Evolutionary conservation across 2,888 invertebrate species (phyloP).

Genomic region (Parnassius orleans): DNA sequence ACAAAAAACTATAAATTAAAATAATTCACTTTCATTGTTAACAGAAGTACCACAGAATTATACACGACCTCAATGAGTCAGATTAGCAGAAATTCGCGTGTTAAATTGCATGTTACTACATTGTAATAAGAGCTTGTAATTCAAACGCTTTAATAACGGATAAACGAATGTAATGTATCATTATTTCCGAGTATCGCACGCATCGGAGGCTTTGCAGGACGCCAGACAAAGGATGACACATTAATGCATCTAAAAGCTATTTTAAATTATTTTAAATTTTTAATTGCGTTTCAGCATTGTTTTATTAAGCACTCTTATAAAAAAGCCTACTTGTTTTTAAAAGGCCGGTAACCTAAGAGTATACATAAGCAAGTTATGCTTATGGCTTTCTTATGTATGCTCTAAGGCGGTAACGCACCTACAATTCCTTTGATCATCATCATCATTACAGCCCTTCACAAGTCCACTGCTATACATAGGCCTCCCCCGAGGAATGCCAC

Average conservation of each 20-base stretch:
- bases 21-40: constrained; percentile 23
- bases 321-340: too few species aligned
- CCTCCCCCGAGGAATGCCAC: too few species aligned
- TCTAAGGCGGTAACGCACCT: too few species aligned
- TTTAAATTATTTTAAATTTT: constrained; percentile 33
- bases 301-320: too few species aligned
- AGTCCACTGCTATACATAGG: too few species aligned
- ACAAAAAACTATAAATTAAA: constrained; percentile 6
- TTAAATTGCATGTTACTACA: constrained; percentile 27
- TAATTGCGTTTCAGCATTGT: constrained; percentile 10
- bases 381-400: too few species aligned
- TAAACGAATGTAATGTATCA: constrained; percentile 18
- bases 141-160: constrained; percentile 8
- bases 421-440: too few species aligned
- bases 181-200: constrained; percentile 38
- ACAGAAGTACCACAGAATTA: constrained; percentile 3
- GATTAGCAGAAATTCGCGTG: background rate
- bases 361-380: too few species aligned
- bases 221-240: constrained; percentile 45
- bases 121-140: constrained; percentile 24
- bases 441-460: too few species aligned
- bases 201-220: constrained; percentile 42
- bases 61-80: constrained; percentile 28
- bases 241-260: constrained; percentile 24
- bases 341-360: too few species aligned